These are phyloP conservation scores for Mus spretus DNA, from an alignment of 2,797 vertebrate genomes.

Conservation along the genomic window DNA sequence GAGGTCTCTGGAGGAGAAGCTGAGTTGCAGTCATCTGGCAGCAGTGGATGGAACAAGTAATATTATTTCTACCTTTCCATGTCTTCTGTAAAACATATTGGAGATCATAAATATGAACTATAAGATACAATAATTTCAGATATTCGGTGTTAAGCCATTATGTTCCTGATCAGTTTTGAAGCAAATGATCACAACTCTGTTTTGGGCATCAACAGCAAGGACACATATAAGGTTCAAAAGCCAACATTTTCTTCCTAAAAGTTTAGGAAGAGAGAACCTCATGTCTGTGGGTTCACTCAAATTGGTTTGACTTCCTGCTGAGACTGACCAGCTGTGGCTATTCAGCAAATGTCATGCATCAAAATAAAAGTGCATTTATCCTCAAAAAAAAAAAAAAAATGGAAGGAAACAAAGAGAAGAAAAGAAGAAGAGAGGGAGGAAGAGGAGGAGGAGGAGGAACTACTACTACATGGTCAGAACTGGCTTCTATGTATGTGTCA, in stretches of 20 bases:
- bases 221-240: conserved; percentile 3
- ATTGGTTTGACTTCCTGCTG: conserved; percentile 2
- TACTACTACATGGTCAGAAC: conserved; percentile 2
- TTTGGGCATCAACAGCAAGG: not conserved
- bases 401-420: not conserved
- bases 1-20: too few relatives aligned
- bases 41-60: not conserved
- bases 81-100: not conserved
- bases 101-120: not conserved
- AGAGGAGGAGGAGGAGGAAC: not conserved
- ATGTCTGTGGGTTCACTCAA: not conserved
- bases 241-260: not conserved
- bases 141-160: not conserved
- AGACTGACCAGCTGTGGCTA: not conserved
- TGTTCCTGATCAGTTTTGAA: not conserved
- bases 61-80: not conserved
- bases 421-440: not conserved
- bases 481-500: not conserved
- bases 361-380: conserved; percentile 13
- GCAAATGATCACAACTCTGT: not conserved
- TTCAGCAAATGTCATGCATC: conserved; percentile 32
- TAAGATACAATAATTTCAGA: not conserved
- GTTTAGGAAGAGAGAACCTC: conserved; percentile 50
- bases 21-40: not conserved
- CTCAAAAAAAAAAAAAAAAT: not conserved